Percentiles rank a stretch among this genome's conserved stretches.
Evolutionary conservation across 2,888 invertebrate genomes (phyloP).

Genomic region (Leptinotarsa juncta): DNA sequence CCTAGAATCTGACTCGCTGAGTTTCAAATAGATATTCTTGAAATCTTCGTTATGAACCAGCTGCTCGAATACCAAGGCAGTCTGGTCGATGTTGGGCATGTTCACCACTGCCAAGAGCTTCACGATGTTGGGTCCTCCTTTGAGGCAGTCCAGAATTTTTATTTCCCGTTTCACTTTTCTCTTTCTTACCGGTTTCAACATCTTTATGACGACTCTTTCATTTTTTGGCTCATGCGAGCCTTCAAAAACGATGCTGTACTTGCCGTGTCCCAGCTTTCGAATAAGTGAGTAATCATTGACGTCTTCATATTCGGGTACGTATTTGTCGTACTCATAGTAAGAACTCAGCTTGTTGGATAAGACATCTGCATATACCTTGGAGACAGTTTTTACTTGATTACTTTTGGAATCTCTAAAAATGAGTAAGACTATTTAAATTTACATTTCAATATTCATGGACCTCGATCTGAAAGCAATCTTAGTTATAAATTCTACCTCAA

Average conservation of each 20-base stretch:
- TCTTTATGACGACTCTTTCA: conserved; percentile 61
- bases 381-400: conserved; percentile 54
- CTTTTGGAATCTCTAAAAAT: conserved; percentile 49
- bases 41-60: conserved; percentile 61
- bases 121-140: conserved; percentile 61
- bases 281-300: conserved; percentile 60
- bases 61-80: conserved; percentile 62
- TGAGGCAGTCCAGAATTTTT: conserved; percentile 62
- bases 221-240: conserved; percentile 57
- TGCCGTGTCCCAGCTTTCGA: conserved; percentile 63
- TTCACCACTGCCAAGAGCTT: conserved; percentile 57
- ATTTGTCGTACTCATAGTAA: conserved; percentile 62
- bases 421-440: neutral
- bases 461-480: no score
- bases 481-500: neutral
- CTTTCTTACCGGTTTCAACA: conserved; percentile 63
- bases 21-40: conserved; percentile 61
- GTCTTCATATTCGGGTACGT: conserved; percentile 56
- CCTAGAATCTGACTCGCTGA: conserved; percentile 61
- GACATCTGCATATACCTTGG: conserved; percentile 61
- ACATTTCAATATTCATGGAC: no score
- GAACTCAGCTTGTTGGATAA: conserved; percentile 57
- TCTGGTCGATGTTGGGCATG: conserved; percentile 53
- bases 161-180: conserved; percentile 64
- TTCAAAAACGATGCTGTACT: conserved; percentile 65